Percentiles rank a stretch among this genome's conserved stretches.
Conservation (phyloP, 2,113 vertebrate species). For the Bos indicus region DNA sequence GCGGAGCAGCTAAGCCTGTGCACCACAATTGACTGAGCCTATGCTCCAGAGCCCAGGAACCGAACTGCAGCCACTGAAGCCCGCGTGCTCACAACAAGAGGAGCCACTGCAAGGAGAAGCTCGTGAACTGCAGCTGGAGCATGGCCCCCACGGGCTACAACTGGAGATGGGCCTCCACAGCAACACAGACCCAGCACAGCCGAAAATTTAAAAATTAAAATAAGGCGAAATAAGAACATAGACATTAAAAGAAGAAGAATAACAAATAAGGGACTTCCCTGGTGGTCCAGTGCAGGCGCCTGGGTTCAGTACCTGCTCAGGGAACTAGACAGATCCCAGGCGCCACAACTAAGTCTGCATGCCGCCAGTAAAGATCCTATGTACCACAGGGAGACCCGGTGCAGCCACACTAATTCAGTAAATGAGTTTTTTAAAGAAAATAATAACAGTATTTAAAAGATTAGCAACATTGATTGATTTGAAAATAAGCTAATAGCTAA, state of each 20-base stretch:
- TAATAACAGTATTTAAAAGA: not conserved
- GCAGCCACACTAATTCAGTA: not conserved
- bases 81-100: too few species aligned
- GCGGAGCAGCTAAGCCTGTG: too few species aligned
- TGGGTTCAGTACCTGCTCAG: not conserved
- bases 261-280: not conserved
- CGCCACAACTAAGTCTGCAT: not conserved
- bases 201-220: not conserved
- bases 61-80: not conserved
- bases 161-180: not conserved
- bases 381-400: not conserved
- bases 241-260: not conserved
- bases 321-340: not conserved
- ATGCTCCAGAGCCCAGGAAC: too few species aligned
- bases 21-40: too few species aligned
- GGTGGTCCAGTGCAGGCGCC: not conserved
- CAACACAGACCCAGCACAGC: not conserved
- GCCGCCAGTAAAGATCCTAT: not conserved
- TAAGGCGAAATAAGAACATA: not conserved
- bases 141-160: too few species aligned
- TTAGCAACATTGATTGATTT: not conserved
- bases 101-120: not conserved
- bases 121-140: not conserved
- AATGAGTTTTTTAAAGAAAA: not conserved
- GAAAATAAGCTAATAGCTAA: not conserved